A percentile compares a stretch with the other conserved stretches of the same genome.
phyloP scores from a whole-genome alignment of 2,888 invertebrate genomes.

The Spodoptera exigua region DNA sequence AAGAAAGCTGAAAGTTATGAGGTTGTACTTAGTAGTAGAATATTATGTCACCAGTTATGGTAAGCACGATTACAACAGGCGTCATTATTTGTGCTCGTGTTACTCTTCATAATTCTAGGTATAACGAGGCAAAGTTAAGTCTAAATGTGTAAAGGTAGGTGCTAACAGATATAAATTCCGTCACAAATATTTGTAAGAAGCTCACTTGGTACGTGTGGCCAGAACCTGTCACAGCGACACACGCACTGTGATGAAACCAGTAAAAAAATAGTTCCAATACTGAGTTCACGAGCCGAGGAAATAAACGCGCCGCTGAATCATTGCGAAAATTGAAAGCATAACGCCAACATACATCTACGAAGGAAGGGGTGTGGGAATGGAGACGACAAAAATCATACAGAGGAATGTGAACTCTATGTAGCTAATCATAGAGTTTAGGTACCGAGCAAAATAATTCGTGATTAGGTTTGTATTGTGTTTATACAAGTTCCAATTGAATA shows the following conservation, averaged over 20 bases:
- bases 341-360: conserved; percentile 52
- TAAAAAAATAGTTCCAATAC: conserved; percentile 63
- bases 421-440: conserved; percentile 28
- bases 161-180: neutral
- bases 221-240: conserved; percentile 7
- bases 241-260: conserved; percentile 51
- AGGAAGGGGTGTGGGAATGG: conserved; percentile 11
- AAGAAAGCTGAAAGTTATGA: too few species aligned
- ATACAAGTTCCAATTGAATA: too few species aligned
- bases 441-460: conserved; percentile 10
- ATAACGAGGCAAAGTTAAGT: too few species aligned
- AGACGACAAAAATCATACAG: conserved; percentile 8
- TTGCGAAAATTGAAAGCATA: conserved; percentile 69
- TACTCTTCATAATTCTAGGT: too few species aligned
- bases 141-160: too few species aligned
- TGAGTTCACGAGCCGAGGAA: conserved; percentile 52
- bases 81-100: too few species aligned
- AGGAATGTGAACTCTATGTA: conserved; percentile 16
- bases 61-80: too few species aligned
- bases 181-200: conserved; percentile 25
- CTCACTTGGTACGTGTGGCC: conserved; percentile 25
- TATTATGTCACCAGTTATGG: too few species aligned
- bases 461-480: conserved; percentile 3
- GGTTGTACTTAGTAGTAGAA: too few species aligned
- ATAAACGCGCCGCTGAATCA: conserved; percentile 66